Conservation (phyloP, 2,888 invertebrate species). For the Drosophila barbarae region DNA sequence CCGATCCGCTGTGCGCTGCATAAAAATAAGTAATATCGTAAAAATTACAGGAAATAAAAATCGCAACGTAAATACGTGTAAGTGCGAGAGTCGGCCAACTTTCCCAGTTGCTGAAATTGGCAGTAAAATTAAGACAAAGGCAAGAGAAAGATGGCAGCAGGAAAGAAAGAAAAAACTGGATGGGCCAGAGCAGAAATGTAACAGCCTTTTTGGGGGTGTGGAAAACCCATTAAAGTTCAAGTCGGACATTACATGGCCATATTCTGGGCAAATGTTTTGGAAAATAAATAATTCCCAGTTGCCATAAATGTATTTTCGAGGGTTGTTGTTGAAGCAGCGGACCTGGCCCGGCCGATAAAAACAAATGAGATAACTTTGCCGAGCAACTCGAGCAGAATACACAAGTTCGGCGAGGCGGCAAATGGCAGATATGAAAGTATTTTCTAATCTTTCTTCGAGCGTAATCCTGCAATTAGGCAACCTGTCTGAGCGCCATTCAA, state of each 20-base stretch:
- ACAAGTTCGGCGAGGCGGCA: slow-evolving; percentile 10
- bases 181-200: slow-evolving; percentile 50
- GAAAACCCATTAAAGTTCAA: slow-evolving; percentile 49
- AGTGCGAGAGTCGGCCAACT: slow-evolving; percentile 64
- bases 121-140: slow-evolving; percentile 66
- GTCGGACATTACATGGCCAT: slow-evolving; percentile 48
- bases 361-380: slow-evolving; percentile 35
- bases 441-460: slow-evolving; percentile 12
- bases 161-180: neutral
- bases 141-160: slow-evolving; percentile 5
- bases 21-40: slow-evolving; percentile 74
- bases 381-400: slow-evolving; percentile 24
- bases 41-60: slow-evolving; percentile 74
- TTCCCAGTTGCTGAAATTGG: slow-evolving; percentile 65
- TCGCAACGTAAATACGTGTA: slow-evolving; percentile 69
- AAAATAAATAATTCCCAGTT: slow-evolving; percentile 44
- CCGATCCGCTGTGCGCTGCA: slow-evolving; percentile 62
- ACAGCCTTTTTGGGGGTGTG: slow-evolving; percentile 46
- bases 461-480: slow-evolving; percentile 32
- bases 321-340: slow-evolving; percentile 14
- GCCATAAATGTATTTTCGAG: slow-evolving; percentile 35
- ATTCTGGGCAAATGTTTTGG: slow-evolving; percentile 50
- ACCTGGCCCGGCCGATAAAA: slow-evolving; percentile 26
- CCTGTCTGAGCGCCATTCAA: slow-evolving; percentile 14
- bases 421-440: slow-evolving; percentile 13